Conservation (phyloP, 2,888 invertebrate species). For the Deilephila elpenor region DNA sequence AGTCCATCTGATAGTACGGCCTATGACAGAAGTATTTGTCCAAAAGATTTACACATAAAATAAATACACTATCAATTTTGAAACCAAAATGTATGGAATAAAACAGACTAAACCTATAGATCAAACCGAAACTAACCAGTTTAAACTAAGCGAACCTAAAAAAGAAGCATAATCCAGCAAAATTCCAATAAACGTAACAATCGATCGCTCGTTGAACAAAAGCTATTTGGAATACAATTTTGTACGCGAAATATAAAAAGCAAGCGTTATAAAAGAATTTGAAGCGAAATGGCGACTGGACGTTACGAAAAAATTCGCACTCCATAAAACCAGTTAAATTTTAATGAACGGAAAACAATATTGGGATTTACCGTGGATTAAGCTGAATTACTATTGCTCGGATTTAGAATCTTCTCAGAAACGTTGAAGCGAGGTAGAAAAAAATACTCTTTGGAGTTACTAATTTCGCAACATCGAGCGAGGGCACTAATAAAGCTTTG, state of each 20-base stretch:
- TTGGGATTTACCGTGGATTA: constrained; percentile 4
- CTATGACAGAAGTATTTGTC: no score
- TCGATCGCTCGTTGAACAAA: background rate
- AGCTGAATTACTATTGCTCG: background rate
- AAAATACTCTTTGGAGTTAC: background rate
- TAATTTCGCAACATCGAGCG: background rate
- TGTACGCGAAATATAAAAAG: background rate
- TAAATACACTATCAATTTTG: no score
- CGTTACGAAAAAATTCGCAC: background rate
- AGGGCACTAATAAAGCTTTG: constrained; percentile 2
- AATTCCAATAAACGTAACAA: background rate
- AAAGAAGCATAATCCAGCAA: background rate
- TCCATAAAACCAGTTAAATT: background rate
- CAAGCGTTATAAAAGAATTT: background rate
- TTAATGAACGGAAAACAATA: constrained; percentile 26
- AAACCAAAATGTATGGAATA: no score
- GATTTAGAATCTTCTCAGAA: background rate
- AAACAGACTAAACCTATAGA: no score
- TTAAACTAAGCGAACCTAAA: background rate
- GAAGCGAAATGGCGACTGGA: constrained; percentile 5
- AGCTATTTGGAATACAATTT: background rate
- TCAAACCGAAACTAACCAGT: no score
- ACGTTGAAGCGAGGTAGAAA: background rate
- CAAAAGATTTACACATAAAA: no score
- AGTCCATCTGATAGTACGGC: no score